Evolutionary conservation across 1,140 invertebrate genomes (phyloP).

Genomic region (Heliconius melpomene): DNA sequence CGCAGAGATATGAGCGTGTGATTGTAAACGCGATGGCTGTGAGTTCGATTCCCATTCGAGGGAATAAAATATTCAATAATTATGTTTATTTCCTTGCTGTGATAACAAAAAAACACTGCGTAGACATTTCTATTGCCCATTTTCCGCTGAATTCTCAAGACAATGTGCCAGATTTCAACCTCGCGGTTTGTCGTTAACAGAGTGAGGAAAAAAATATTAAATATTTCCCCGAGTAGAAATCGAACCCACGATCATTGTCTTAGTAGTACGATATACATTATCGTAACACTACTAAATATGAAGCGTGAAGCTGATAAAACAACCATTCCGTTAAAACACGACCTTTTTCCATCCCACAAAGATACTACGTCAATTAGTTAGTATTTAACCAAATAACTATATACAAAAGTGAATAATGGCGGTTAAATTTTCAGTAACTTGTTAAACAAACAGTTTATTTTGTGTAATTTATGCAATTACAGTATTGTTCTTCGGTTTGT

Average conservation of each 20-base stretch:
- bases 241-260: too few species aligned
- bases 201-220: neutral
- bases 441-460: slow-evolving; percentile 14
- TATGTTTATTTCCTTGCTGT: too few species aligned
- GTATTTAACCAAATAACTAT: slow-evolving; percentile 5
- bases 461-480: slow-evolving; percentile 13
- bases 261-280: too few species aligned
- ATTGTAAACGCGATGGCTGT: too few species aligned
- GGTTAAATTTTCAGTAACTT: slow-evolving; percentile 4
- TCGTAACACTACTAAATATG: too few species aligned
- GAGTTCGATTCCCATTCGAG: too few species aligned
- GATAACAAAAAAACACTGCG: too few species aligned
- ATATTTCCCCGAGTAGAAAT: neutral
- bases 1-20: too few species aligned
- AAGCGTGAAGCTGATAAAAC: neutral
- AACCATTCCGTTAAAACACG: too few species aligned
- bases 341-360: neutral
- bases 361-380: neutral
- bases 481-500: slow-evolving; percentile 9
- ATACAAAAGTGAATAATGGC: neutral
- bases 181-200: neutral
- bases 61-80: too few species aligned
- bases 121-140: too few species aligned
- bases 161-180: neutral
- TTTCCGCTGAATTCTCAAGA: neutral